These are phyloP conservation scores for Leptopilina boulardi DNA, from an alignment of 1,140 invertebrate species.

Conservation along the genomic window DNA sequence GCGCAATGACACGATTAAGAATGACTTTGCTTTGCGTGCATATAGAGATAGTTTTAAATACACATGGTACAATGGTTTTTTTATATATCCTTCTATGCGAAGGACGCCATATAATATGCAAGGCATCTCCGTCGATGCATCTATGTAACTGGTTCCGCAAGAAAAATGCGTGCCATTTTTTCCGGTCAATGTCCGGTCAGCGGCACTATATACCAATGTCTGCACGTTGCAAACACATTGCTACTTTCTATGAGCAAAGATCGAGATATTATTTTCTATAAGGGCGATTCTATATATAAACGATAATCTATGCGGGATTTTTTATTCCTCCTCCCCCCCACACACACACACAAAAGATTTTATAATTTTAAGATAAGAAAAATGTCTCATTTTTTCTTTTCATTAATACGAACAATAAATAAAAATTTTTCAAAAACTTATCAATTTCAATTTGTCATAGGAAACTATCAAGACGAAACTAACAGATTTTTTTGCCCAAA, in stretches of 20 bases:
- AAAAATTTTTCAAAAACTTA: too few species aligned
- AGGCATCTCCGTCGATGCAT: slow-evolving; percentile 32
- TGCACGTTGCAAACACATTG: slow-evolving; percentile 44
- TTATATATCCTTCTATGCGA: slow-evolving; percentile 25
- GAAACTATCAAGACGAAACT: too few species aligned
- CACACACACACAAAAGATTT: too few species aligned
- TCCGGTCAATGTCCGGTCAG: slow-evolving; percentile 55
- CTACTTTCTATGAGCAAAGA: slow-evolving; percentile 12
- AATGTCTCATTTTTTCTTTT: too few species aligned
- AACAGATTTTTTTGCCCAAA: not conserved
- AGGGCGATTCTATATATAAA: too few species aligned
- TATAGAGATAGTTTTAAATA: slow-evolving; percentile 11
- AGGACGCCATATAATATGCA: slow-evolving; percentile 41
- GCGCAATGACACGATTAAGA: slow-evolving; percentile 26
- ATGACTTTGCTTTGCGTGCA: slow-evolving; percentile 5
- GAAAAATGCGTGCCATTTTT: slow-evolving; percentile 51
- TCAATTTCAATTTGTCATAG: too few species aligned
- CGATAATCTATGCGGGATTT: too few species aligned
- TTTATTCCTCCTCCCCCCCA: too few species aligned
- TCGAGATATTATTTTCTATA: too few species aligned
- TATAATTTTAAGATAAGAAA: too few species aligned
- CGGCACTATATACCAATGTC: slow-evolving; percentile 51
- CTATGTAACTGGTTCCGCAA: slow-evolving; percentile 44
- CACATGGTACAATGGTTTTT: not conserved
- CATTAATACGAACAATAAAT: too few species aligned